Evolutionary conservation across 2,797 vertebrate species (phyloP).

Genomic region (Gila robusta): DNA sequence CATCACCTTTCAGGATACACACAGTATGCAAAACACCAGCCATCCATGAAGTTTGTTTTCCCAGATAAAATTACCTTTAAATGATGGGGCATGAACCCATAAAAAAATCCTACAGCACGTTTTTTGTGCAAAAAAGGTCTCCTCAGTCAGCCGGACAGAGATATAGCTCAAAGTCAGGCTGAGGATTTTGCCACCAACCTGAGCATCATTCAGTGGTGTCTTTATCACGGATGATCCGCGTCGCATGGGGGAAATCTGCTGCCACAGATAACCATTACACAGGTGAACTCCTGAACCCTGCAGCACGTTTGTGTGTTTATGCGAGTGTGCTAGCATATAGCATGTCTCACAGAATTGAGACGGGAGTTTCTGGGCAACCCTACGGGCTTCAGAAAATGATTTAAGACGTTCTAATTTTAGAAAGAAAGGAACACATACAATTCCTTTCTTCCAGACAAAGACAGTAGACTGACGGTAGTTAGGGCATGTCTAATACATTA

Average conservation of each 20-base stretch:
- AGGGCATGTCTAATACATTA: neutral
- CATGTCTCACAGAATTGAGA: slow-evolving; percentile 10
- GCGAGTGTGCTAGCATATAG: too few species aligned
- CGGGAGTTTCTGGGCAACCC: slow-evolving; percentile 8
- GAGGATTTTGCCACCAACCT: slow-evolving; percentile 35
- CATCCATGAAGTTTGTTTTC: slow-evolving; percentile 41
- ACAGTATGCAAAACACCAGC: slow-evolving; percentile 18
- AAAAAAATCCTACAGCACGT: neutral
- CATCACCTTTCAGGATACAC: slow-evolving; percentile 24
- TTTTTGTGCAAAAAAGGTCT: slow-evolving; percentile 11
- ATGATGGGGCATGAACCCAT: neutral
- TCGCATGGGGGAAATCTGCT: slow-evolving; percentile 26
- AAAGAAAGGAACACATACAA: slow-evolving; percentile 5
- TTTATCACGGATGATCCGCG: slow-evolving; percentile 36
- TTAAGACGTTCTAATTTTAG: slow-evolving; percentile 36
- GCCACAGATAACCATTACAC: slow-evolving; percentile 20
- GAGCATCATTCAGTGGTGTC: slow-evolving; percentile 39
- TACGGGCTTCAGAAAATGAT: slow-evolving; percentile 18
- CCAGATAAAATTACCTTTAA: neutral
- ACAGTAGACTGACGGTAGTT: neutral
- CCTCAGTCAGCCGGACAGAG: slow-evolving; percentile 10
- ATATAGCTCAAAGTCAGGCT: slow-evolving; percentile 19
- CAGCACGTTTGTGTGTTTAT: neutral
- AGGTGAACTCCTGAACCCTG: slow-evolving; percentile 44
- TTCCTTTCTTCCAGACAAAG: neutral